Percentiles rank a stretch among this genome's conserved stretches.
phyloP scores from a whole-genome alignment of 2,888 invertebrate genomes.

The Bellardia pandia region DNA sequence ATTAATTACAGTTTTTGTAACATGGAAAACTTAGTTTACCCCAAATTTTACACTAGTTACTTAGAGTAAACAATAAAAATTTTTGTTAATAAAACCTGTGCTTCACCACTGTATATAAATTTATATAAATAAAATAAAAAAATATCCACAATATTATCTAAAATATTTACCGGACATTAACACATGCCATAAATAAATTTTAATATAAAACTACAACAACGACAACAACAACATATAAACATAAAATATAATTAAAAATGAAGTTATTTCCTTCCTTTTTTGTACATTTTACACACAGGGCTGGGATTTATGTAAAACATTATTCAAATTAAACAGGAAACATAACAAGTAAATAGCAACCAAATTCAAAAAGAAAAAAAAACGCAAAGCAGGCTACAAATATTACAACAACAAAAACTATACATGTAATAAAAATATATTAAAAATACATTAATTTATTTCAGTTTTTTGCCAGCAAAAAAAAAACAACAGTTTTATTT shows the following conservation, averaged over 20 bases:
- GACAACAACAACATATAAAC: not conserved
- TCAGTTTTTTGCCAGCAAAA: not conserved
- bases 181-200: conserved; percentile 18
- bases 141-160: no score
- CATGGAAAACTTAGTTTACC: no score
- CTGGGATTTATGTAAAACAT: conserved; percentile 16
- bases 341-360: not conserved
- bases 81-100: no score
- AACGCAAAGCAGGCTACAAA: no score
- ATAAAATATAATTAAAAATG: conserved; percentile 33
- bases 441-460: conserved; percentile 62
- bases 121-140: no score
- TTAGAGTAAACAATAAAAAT: no score
- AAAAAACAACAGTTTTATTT: not conserved
- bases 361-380: not conserved
- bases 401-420: not conserved
- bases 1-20: no score
- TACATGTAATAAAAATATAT: conserved; percentile 51
- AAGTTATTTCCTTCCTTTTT: conserved; percentile 40
- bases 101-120: no score
- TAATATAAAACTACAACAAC: not conserved
- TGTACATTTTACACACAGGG: conserved; percentile 10
- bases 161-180: conserved; percentile 7
- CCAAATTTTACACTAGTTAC: no score
- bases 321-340: not conserved